Evolutionary conservation across 1,140 invertebrate species (phyloP).

Genomic region (Drosophila hydei): DNA sequence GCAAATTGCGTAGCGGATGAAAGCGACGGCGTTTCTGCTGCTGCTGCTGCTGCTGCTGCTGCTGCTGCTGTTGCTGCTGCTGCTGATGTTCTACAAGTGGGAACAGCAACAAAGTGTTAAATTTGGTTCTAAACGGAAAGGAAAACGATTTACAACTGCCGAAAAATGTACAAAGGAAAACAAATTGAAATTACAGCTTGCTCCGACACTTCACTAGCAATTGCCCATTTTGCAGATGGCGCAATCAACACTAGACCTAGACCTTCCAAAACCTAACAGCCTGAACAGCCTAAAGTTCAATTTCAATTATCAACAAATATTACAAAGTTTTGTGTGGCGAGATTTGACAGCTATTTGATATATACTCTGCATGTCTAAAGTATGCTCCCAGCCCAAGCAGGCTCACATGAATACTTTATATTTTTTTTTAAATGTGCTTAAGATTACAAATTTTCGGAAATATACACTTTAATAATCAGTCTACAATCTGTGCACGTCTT

Average conservation of each 20-base stretch:
- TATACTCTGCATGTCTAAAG: no score
- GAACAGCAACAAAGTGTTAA: constrained; percentile 11
- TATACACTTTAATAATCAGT: no score
- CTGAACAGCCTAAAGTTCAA: no score
- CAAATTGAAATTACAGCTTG: constrained; percentile 5
- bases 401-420: no score
- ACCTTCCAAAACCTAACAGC: no score
- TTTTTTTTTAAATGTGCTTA: no score
- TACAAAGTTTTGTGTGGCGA: no score
- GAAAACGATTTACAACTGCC: constrained; percentile 24
- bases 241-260: not conserved
- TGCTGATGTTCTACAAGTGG: constrained; percentile 57
- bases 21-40: constrained; percentile 80
- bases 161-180: not conserved
- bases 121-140: constrained; percentile 17
- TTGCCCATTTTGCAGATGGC: not conserved
- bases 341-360: no score
- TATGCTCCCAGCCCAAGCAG: no score
- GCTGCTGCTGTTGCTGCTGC: constrained; percentile 53
- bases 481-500: no score
- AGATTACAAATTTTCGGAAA: no score
- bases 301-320: no score
- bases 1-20: constrained; percentile 81
- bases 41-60: constrained; percentile 58
- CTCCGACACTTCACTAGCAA: not conserved